These are phyloP conservation scores for Catajapyx aquilonaris DNA, from an alignment of 1,140 invertebrate species.

Conservation along the genomic window DNA sequence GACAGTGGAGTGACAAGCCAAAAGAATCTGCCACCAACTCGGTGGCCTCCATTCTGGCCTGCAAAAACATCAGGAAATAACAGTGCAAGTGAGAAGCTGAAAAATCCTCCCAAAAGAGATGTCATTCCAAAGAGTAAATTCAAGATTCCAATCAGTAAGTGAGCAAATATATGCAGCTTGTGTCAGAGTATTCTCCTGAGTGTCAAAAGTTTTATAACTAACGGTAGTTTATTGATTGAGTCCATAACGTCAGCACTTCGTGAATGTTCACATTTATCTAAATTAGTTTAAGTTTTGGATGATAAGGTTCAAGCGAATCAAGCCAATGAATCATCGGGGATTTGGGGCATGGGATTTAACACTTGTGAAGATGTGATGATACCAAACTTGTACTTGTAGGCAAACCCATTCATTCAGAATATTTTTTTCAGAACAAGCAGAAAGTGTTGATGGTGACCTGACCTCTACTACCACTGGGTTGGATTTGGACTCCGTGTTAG, in stretches of 20 bases:
- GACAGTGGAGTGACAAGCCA: too few species aligned
- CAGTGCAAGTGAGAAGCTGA: too few species aligned
- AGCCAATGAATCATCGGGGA: conserved; percentile 5
- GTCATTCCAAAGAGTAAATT: too few species aligned
- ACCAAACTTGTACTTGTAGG: not conserved
- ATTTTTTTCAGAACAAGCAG: conserved; percentile 4
- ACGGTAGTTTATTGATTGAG: too few species aligned
- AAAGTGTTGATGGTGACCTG: conserved; percentile 46
- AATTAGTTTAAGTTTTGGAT: not conserved
- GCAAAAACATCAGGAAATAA: too few species aligned
- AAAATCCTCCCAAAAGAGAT: too few species aligned
- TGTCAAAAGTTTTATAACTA: too few species aligned
- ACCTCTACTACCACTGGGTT: conserved; percentile 54
- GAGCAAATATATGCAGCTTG: too few species aligned
- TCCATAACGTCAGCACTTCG: not conserved
- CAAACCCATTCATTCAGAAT: not conserved
- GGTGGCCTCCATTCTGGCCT: too few species aligned
- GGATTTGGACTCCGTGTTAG: conserved; percentile 60
- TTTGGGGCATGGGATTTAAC: conserved; percentile 2
- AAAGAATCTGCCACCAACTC: too few species aligned
- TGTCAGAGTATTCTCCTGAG: too few species aligned
- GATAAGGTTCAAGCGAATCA: conserved; percentile 14
- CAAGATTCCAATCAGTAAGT: too few species aligned
- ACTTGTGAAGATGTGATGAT: not conserved
- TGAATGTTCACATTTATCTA: not conserved